Conservation (phyloP, 1,140 invertebrate species). For the Hirudo medicinalis region DNA sequence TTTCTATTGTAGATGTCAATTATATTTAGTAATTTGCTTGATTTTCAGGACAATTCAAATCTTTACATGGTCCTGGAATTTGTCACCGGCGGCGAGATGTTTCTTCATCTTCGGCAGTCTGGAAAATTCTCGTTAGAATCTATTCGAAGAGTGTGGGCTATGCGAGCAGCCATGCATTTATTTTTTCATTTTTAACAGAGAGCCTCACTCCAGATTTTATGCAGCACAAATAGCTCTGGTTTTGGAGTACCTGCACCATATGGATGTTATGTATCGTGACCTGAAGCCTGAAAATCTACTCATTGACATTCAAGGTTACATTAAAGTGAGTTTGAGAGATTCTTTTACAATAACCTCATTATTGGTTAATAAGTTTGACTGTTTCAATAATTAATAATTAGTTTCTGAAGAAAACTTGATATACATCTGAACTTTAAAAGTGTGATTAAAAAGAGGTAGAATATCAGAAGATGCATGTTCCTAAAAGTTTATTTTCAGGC, state of each 20-base stretch:
- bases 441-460: background rate
- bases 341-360: slow-evolving; percentile 3
- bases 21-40: background rate
- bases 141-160: too few species aligned
- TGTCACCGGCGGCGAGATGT: slow-evolving; percentile 95
- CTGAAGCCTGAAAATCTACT: slow-evolving; percentile 98
- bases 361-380: slow-evolving; percentile 4
- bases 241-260: slow-evolving; percentile 97
- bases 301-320: slow-evolving; percentile 92
- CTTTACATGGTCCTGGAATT: slow-evolving; percentile 98
- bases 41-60: slow-evolving; percentile 89
- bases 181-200: slow-evolving; percentile 46
- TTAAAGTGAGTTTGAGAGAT: slow-evolving; percentile 63
- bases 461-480: too few species aligned
- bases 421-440: background rate
- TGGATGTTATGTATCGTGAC: slow-evolving; percentile 97
- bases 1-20: background rate
- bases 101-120: slow-evolving; percentile 88
- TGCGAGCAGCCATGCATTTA: too few species aligned
- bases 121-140: slow-evolving; percentile 45
- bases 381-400: background rate
- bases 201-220: slow-evolving; percentile 95
- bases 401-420: background rate
- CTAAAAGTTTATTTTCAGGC: too few species aligned
- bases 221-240: slow-evolving; percentile 98